Evolutionary conservation across 2,113 vertebrate species (phyloP).

Genomic region (Vombatus ursinus): DNA sequence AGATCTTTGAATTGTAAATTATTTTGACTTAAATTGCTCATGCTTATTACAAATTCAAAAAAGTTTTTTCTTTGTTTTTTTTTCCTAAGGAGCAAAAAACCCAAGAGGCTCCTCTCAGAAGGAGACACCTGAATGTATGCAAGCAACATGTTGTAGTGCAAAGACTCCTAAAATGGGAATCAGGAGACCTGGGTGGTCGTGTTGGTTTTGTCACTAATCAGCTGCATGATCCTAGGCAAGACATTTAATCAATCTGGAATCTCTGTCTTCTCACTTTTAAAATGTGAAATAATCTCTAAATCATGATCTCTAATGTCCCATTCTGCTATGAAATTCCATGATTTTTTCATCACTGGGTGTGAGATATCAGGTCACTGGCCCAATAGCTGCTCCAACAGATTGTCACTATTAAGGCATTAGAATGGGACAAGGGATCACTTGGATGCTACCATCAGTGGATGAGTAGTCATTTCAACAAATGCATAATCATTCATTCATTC

Average conservation of each 20-base stretch:
- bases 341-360: background rate
- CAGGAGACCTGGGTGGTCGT: background rate
- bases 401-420: no score
- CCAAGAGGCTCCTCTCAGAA: background rate
- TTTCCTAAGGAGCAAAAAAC: background rate
- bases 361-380: no score
- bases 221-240: background rate
- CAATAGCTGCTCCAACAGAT: background rate
- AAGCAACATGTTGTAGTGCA: background rate
- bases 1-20: slow-evolving; percentile 9
- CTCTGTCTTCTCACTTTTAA: background rate
- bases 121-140: background rate
- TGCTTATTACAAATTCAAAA: background rate
- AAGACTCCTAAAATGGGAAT: background rate
- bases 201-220: background rate
- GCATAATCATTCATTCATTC: background rate
- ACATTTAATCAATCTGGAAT: background rate
- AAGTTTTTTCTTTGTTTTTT: no score
- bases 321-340: background rate
- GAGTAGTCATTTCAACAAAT: background rate
- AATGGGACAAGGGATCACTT: background rate
- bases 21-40: background rate
- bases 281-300: background rate
- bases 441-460: background rate
- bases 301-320: background rate